Evolutionary conservation across 2,797 vertebrate species (phyloP), one percentile per base, ranked within the genome.

Genomic region (Alauda arvensis): DNA sequence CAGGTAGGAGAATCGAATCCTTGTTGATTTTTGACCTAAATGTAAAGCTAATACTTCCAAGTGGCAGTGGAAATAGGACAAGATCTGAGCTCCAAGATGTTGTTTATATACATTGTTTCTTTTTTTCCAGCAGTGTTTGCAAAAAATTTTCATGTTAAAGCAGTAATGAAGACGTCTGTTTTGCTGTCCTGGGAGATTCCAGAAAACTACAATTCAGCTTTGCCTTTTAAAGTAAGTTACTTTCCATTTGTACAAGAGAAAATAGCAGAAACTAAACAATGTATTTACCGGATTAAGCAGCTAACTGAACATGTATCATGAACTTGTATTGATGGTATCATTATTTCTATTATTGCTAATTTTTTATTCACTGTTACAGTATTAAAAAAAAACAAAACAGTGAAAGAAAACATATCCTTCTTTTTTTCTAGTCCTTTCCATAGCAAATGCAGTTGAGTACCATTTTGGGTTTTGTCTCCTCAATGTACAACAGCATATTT

Each of bases 81-180:
- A 84, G 59, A 59, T 23, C 9, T 66, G 26, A 45, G 46, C 78
- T 77, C 86, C 89, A 97, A 96, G 94, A 95, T 95, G 74, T 90
- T 98, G 97, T 98, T 98, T 99, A 98, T 99, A 98, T 98, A 97
- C 98, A 98, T 97, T 97, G 94, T 98, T 97, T 98, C 98, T 97
- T 98, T 97, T 99, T 98, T 99, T 99, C 97, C 97, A 99, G 99
- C 99, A 99, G 99, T 99, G 99, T 99, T 99, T 98, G 99, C 99
- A 99, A 99, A 99, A 98, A 99, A 99, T 97, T 99, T 99, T 96
- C 99, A 99, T 92, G 99, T 99, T 97, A 99, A 98, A 98, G 99
- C 98, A 95, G 99, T 99, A 93, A 99, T 99, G 98, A 99, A 99
- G 98, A 98, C 99, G 20, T 99, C 99, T 1, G 99, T 99, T 94